Base-by-base conservation (phyloP, 2,888 invertebrate species). In the Agrilus cyanescens region DNA sequence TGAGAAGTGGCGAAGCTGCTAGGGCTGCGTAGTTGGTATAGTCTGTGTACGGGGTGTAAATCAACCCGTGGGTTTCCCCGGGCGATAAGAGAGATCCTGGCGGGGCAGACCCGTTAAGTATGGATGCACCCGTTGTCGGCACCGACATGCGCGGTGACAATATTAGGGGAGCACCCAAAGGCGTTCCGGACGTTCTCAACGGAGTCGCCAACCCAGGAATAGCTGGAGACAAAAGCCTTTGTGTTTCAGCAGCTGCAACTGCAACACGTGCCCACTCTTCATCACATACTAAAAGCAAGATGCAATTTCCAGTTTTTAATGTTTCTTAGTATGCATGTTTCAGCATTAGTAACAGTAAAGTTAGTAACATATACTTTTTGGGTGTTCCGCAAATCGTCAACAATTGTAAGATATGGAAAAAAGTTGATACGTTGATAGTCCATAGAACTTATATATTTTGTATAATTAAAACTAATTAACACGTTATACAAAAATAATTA, bases 11-110 rank as follows among this genome's bases (percentile, higher is more conserved):
- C 58, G 85, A 85, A 57, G 79, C 79, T 44, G 79, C 74, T 58
- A 89, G 74, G 47, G 90, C 87, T 29, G 87, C 85, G 71, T 91
- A 91, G 71, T 89, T 87, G 65, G 83, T 85, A 70, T 89, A 91
- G 65, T 91, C 90, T 43, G 82, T 80, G 65, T 90, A 91, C 33
- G 85, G 84, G 13, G 85, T 81, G 74, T 91, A 93, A 69, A 93
- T 86, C 61, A 93, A 80, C 44, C 82, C 81, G 67, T 89, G 88
- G 37, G 83, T 85, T 48, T 80, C 80, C 44, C 77, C 76, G 42
- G 74, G 74, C 20, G 82, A 75, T 37, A 84, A 76, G 45, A 70
- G 77, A 58, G 72, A 82, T 53, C 73, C 75, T 15, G 82, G 78
- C 15, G 83, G 71, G 45, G 74, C 80, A 36, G 73, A 82, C 37